Base-by-base conservation (phyloP, 2,797 vertebrate species). In the Schizopygopsis pylzovi region DNA sequence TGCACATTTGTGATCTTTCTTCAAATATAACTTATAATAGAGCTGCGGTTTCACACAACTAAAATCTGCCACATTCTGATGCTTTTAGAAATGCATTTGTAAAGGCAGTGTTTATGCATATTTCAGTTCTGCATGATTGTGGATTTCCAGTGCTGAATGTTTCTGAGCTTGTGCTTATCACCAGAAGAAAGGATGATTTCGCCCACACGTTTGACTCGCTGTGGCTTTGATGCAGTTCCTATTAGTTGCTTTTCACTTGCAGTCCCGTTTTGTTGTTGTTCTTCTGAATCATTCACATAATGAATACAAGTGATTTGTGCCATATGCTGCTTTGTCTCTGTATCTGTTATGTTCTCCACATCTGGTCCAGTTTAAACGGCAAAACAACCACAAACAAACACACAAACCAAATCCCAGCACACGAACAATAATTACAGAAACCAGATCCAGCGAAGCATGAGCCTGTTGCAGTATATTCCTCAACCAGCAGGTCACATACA, bases 191-290 rank as follows among this genome's bases (percentile, higher is more conserved):
- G 76, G 39, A 39, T 8, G 77, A 49, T 20, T 63, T 68, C 84
- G 41, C 84, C 84, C 84, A 85, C 78, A 79, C 83, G 22, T 70
- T 33, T 78, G 39, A 79, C 78, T 79, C 52, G 78, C 70, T 83
- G 33, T 80, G 77, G 78, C 54, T 81, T 73, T 85, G 78, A 81
- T 49, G 77, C 54, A 85, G 56, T 37, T 63, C 67, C 33, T 20
- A 6, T 73, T 63, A 78, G 65, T 59, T 59, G 63, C 20, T 61
- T 70, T 61, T 79, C 39, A 72, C 56, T 47, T 18, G 47, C 7
- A 61, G 71, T 41, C 70, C 28, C 18, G 10, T 20, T 28, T 81
- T 28, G 71, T 84, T 78, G 68, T 59, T 70, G 83, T 71, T 85
- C 65, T 37, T 39, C 54, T 71, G 47, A 68, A 71, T 45, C 49